phyloP scores from a whole-genome alignment of 2,113 vertebrate species.

The Gallinago media region DNA sequence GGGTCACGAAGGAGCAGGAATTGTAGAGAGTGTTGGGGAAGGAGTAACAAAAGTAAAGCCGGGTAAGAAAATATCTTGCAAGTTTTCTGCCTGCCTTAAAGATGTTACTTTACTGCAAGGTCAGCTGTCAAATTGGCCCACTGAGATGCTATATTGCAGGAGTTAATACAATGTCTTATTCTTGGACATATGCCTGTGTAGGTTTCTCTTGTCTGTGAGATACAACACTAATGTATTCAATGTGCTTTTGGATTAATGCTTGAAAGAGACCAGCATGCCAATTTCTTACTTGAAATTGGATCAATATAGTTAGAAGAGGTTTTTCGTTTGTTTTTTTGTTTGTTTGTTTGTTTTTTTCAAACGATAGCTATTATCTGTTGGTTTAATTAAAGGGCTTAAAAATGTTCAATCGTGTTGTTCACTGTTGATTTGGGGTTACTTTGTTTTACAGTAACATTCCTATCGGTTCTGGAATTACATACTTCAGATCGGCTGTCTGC shows the following conservation, averaged over 20 bases:
- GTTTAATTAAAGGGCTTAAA: neutral
- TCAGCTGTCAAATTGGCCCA: neutral
- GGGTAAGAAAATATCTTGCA: conserved; percentile 71
- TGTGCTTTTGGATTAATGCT: neutral
- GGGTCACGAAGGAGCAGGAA: conserved; percentile 84
- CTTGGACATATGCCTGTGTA: neutral
- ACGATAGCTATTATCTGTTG: neutral
- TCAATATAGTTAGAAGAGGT: neutral
- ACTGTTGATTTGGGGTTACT: neutral
- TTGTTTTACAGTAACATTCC: neutral
- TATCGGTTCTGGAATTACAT: neutral
- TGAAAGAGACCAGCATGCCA: neutral
- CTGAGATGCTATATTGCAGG: neutral
- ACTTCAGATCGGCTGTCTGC: neutral
- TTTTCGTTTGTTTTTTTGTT: neutral
- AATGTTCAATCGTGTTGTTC: neutral
- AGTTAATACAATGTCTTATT: neutral
- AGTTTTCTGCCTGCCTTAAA: neutral
- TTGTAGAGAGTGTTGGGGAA: conserved; percentile 88
- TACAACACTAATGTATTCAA: neutral
- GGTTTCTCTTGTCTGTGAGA: neutral
- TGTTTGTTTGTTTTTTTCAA: neutral
- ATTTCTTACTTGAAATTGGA: neutral
- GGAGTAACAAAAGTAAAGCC: conserved; percentile 92
- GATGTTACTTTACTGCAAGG: neutral